Evolutionary conservation across 2,113 vertebrate species (phyloP).

Genomic region (Accipiter cooperii): DNA sequence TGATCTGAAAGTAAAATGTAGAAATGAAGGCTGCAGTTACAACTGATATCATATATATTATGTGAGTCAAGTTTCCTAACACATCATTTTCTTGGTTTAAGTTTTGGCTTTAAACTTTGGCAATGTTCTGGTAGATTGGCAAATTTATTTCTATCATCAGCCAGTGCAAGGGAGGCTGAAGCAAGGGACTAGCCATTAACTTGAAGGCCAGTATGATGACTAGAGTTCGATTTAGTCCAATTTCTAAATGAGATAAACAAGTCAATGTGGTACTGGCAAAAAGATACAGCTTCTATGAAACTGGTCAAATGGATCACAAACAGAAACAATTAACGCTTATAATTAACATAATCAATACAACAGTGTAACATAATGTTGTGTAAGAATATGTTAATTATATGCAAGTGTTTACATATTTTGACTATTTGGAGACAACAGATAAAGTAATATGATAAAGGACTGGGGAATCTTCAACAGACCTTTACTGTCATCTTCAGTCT

Average conservation of each 20-base stretch:
- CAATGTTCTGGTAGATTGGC: background rate
- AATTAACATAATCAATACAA: background rate
- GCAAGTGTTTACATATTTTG: background rate
- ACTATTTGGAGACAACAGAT: background rate
- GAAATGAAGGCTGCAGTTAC: background rate
- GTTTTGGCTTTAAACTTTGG: background rate
- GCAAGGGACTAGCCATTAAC: background rate
- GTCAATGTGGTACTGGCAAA: background rate
- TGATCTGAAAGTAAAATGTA: background rate
- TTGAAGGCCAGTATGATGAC: background rate
- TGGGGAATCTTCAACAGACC: background rate
- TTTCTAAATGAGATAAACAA: background rate
- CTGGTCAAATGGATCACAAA: background rate
- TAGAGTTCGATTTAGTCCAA: background rate
- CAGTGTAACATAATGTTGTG: background rate
- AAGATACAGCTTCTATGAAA: background rate
- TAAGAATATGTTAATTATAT: background rate
- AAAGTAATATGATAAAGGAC: background rate
- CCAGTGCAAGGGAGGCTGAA: background rate
- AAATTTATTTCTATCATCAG: background rate
- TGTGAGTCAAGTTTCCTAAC: background rate
- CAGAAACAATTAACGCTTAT: background rate
- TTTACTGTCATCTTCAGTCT: background rate
- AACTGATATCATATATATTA: background rate
- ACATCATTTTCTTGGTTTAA: background rate